Conservation (phyloP, 2,113 vertebrate genomes). For the Arvicanthis niloticus region DNA sequence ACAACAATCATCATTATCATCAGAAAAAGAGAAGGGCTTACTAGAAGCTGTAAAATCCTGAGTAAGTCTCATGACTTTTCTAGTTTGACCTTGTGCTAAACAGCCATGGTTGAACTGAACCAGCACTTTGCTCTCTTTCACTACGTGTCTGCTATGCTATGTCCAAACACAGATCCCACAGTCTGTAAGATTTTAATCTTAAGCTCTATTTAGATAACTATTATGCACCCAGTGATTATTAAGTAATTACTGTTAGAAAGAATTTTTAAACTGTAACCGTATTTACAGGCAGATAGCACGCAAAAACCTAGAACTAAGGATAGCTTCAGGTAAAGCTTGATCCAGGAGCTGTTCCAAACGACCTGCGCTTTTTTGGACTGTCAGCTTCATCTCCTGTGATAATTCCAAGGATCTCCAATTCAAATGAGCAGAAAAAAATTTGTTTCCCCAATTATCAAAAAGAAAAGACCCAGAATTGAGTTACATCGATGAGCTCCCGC, state of each 20-base stretch:
- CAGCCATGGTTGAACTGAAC: neutral
- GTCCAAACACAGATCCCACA: slow-evolving; percentile 44
- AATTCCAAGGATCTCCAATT: neutral
- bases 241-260: slow-evolving; percentile 50
- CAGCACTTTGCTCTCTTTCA: neutral
- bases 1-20: neutral
- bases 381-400: neutral
- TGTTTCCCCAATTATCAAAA: neutral
- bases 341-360: slow-evolving; percentile 38
- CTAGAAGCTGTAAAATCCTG: neutral
- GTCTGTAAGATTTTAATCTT: slow-evolving; percentile 45
- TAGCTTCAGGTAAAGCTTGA: slow-evolving; percentile 63
- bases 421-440: slow-evolving; percentile 23
- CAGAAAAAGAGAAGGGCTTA: neutral
- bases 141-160: neutral
- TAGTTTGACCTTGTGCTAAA: neutral
- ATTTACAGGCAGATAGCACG: slow-evolving; percentile 10
- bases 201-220: slow-evolving; percentile 17
- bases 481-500: neutral
- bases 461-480: slow-evolving; percentile 14
- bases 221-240: neutral
- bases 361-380: neutral
- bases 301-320: neutral
- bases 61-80: neutral
- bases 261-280: slow-evolving; percentile 14